These are phyloP conservation scores for Hyperoplus lanceolatus DNA, from an alignment of 2,797 vertebrate genomes.

Conservation along the genomic window DNA sequence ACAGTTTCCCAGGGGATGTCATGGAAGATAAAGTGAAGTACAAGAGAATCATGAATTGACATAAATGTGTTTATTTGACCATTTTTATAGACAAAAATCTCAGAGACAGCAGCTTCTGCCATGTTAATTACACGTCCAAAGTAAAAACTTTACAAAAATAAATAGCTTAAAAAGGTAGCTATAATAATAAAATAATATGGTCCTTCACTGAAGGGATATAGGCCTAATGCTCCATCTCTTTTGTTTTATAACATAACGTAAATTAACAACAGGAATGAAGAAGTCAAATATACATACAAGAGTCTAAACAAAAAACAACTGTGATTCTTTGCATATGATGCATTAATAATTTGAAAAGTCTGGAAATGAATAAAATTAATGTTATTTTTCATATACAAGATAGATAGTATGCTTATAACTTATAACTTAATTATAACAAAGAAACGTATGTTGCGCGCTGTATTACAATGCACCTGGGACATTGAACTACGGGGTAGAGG, in stretches of 20 bases:
- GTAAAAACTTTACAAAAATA: slow-evolving; percentile 90
- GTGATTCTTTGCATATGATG: slow-evolving; percentile 63
- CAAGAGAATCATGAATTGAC: slow-evolving; percentile 26
- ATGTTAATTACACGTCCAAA: slow-evolving; percentile 74
- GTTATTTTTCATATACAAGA: slow-evolving; percentile 58
- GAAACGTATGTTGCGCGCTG: slow-evolving; percentile 34
- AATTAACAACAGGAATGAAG: slow-evolving; percentile 85
- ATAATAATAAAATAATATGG: slow-evolving; percentile 84
- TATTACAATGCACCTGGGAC: slow-evolving; percentile 28
- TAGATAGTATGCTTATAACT: slow-evolving; percentile 56
- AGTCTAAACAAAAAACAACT: slow-evolving; percentile 55
- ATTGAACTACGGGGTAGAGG: slow-evolving; percentile 39
- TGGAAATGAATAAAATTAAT: slow-evolving; percentile 62
- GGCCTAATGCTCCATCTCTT: slow-evolving; percentile 77
- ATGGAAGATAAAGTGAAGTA: neutral
- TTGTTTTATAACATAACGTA: slow-evolving; percentile 79
- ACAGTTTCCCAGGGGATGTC: neutral
- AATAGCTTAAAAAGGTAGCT: slow-evolving; percentile 91
- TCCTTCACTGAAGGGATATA: slow-evolving; percentile 94
- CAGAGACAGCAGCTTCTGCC: slow-evolving; percentile 84
- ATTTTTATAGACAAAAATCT: slow-evolving; percentile 76
- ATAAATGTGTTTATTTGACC: slow-evolving; percentile 82
- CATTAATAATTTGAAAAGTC: slow-evolving; percentile 58
- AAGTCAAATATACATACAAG: slow-evolving; percentile 78
- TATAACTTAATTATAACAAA: slow-evolving; percentile 47